These are phyloP conservation scores for Schizaphis graminum DNA, from an alignment of 2,888 invertebrate genomes.

Conservation along the genomic window DNA sequence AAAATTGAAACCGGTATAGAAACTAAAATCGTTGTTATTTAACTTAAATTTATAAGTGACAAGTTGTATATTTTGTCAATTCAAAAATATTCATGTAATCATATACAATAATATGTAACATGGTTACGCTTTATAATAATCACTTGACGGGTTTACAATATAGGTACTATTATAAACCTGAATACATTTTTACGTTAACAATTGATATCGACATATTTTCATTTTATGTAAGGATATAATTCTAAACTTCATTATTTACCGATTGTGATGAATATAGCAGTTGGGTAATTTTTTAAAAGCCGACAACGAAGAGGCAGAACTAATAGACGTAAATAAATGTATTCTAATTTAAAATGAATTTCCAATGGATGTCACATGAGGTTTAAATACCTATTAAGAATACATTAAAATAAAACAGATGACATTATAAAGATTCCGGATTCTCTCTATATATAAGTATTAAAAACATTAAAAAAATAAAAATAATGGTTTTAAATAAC, in stretches of 20 bases:
- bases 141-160: constrained; percentile 23
- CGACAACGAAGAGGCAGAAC: not conserved
- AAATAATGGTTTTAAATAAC: not conserved
- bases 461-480: not conserved
- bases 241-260: not conserved
- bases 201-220: constrained; percentile 14
- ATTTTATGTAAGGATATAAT: constrained; percentile 30
- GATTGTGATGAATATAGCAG: not conserved
- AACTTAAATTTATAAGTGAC: not conserved
- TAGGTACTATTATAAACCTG: not conserved
- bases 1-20: not conserved
- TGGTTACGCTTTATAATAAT: constrained; percentile 34
- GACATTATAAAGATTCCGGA: not conserved
- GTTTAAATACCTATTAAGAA: not conserved
- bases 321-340: not conserved
- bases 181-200: not conserved
- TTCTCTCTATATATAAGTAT: not conserved
- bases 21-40: constrained; percentile 11
- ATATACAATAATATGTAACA: not conserved
- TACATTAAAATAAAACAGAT: not conserved
- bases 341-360: not conserved
- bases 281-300: not conserved
- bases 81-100: constrained; percentile 9
- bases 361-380: not conserved
- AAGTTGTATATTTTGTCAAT: constrained; percentile 9